phyloP scores from a whole-genome alignment of 53 echinoderm and acorn worm species.

The Patiria pectinifera region DNA sequence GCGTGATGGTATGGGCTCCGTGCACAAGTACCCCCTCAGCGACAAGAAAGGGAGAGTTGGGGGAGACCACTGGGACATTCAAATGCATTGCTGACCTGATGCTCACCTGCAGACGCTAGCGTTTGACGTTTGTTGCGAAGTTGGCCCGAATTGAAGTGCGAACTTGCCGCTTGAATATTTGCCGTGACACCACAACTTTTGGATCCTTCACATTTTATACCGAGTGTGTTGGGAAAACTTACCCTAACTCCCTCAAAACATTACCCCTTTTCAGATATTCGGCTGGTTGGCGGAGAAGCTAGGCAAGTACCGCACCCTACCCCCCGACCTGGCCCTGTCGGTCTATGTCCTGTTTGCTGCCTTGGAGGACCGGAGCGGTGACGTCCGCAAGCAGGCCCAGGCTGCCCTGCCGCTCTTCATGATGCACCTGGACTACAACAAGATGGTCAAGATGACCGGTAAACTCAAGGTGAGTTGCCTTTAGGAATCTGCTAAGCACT shows the following conservation, averaged over 20 bases:
- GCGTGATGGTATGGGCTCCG: no score
- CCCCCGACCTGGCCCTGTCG: slow-evolving; percentile 74
- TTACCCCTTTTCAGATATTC: slow-evolving; percentile 68
- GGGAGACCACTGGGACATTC: no score
- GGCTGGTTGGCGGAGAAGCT: slow-evolving; percentile 85
- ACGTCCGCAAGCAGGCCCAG: slow-evolving; percentile 92
- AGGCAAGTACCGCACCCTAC: slow-evolving; percentile 83
- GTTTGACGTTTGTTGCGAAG: no score
- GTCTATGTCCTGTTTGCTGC: slow-evolving; percentile 77
- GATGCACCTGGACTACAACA: slow-evolving; percentile 95
- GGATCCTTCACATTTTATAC: no score
- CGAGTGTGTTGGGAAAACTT: no score
- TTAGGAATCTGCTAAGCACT: not conserved
- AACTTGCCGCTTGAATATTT: no score
- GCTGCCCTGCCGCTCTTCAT: slow-evolving; percentile 89
- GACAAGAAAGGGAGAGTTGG: no score
- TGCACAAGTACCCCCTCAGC: no score
- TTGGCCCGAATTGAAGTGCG: no score
- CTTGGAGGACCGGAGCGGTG: slow-evolving; percentile 87
- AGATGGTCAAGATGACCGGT: slow-evolving; percentile 91
- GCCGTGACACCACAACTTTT: no score
- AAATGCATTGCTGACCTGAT: no score
- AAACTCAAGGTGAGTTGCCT: slow-evolving; percentile 85
- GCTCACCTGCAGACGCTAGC: no score
- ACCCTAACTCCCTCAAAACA: not conserved